Evolutionary conservation across 2,888 invertebrate species (phyloP).

Genomic region (Odontocolon sp.): DNA sequence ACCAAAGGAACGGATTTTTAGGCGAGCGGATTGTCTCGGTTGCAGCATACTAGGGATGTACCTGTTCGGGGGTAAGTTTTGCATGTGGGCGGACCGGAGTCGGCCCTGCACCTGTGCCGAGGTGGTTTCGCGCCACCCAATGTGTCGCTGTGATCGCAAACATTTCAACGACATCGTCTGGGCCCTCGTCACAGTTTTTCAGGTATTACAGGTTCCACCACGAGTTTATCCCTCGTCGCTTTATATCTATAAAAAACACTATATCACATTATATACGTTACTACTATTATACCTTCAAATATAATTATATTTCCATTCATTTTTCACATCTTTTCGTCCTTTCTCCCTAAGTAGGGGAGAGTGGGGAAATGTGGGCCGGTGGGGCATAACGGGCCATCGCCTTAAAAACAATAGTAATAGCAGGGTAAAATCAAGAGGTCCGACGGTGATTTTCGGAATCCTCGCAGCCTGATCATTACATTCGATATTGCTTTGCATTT

Average conservation of each 20-base stretch:
- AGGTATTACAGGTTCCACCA: constrained; percentile 84
- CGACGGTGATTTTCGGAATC: too few relatives aligned
- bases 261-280: too few relatives aligned
- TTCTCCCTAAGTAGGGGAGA: too few relatives aligned
- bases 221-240: constrained; percentile 13
- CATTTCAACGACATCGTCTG: constrained; percentile 99
- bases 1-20: constrained; percentile 71
- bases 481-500: too few relatives aligned
- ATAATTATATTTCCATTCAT: constrained; percentile 15
- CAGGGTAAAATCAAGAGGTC: too few relatives aligned
- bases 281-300: too few relatives aligned
- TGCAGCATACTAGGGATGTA: constrained; percentile 99
- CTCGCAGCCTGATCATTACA: too few relatives aligned
- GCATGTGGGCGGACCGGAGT: constrained; percentile 95
- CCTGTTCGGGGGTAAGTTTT: constrained; percentile 99
- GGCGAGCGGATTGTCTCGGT: constrained; percentile 80
- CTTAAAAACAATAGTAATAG: too few relatives aligned
- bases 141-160: constrained; percentile 98
- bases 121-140: constrained; percentile 93
- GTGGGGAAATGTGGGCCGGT: too few relatives aligned
- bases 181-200: constrained; percentile 98
- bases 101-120: constrained; percentile 96
- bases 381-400: too few relatives aligned
- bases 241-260: constrained; percentile 1
- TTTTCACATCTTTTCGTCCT: constrained; percentile 1